Base-by-base conservation (phyloP, 2,888 invertebrate genomes). In the Masnerella sp. region DNA sequence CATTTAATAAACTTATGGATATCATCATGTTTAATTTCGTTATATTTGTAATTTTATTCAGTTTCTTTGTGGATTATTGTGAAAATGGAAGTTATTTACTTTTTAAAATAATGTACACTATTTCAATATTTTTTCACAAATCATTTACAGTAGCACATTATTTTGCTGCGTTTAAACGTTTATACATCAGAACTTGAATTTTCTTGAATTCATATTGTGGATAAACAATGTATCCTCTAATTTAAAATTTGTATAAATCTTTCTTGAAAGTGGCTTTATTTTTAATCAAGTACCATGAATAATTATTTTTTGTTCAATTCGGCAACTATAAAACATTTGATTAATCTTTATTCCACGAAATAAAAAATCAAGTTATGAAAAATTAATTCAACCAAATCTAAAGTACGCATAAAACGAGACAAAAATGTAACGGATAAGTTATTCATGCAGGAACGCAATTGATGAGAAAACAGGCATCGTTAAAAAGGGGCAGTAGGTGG, bases 121-220 rank as follows among this genome's bases (percentile, higher is more conserved):
- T n/a, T n/a, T n/a, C n/a, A n/a, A n/a, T n/a, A n/a, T n/a, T n/a
- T n/a, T n/a, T n/a, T n/a, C n/a, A n/a, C n/a, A n/a, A n/a, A n/a
- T n/a, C n/a, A n/a, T n/a, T n/a, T n/a, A n/a, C n/a, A n/a, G 51
- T 70, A 51, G n/a, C 32, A 56, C 20, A 40, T 47, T 20, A 52
- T 64, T 52, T 78, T 79, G 79, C 81, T 82, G n/a, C n/a, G n/a
- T n/a, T n/a, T n/a, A n/a, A n/a, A n/a, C n/a, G n/a, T n/a, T n/a
- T n/a, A 85, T 86, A 85, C 85, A 86, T 85, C 86, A 86, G 80
- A 79, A 81, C 81, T 81, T 81, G 81, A 83, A 83, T 85, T 86
- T 86, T 86, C 85, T 86, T 86, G 84, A 85, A 86, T 84, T 84
- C 83, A 85, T 86, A 86, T 85, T 85, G 85, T 85, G 83, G 81